phyloP scores from a whole-genome alignment of 2,888 invertebrate species.

The Heliconius cydno region DNA sequence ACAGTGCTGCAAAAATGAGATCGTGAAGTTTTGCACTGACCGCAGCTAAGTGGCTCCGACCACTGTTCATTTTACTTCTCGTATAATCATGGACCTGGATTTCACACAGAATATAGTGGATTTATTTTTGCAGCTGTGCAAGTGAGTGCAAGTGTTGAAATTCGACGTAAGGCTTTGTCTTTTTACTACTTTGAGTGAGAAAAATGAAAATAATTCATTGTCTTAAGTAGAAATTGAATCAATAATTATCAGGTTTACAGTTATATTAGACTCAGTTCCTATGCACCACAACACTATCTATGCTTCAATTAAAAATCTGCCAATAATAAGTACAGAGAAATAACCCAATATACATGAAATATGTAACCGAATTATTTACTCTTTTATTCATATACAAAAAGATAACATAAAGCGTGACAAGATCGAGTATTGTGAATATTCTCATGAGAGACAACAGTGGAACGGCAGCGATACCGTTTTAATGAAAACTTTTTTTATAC shows the following conservation, averaged over 20 bases:
- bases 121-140: no score
- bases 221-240: no score
- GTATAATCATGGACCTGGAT: slow-evolving; percentile 1
- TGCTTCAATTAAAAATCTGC: no score
- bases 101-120: neutral
- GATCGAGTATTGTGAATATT: slow-evolving; percentile 2
- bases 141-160: no score
- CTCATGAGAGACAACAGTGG: neutral
- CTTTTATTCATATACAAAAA: neutral
- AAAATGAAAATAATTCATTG: no score
- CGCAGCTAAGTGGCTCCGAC: slow-evolving; percentile 23
- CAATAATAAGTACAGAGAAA: no score
- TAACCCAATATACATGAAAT: no score
- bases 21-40: slow-evolving; percentile 30
- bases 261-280: no score
- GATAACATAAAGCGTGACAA: neutral
- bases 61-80: slow-evolving; percentile 21
- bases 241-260: no score
- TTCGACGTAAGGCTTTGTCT: no score
- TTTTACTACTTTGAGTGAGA: no score
- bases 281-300: no score
- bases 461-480: neutral
- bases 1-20: slow-evolving; percentile 24
- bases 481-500: neutral
- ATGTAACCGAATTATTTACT: neutral